These are phyloP conservation scores for Griposia aprilina DNA, from an alignment of 2,888 invertebrate genomes.

Conservation along the genomic window DNA sequence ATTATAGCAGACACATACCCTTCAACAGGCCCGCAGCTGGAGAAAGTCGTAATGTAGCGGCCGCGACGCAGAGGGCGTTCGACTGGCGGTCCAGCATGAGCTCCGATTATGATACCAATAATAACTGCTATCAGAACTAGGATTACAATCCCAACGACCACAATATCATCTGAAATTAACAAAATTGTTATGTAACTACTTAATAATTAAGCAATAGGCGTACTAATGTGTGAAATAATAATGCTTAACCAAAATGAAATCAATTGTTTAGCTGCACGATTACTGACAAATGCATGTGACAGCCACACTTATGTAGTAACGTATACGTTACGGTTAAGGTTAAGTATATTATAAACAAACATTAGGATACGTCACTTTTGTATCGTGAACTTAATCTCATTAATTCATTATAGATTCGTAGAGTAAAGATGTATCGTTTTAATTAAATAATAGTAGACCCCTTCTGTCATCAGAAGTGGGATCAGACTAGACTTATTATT, in stretches of 20 bases:
- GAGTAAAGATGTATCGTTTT: too few species aligned
- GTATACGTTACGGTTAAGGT: too few species aligned
- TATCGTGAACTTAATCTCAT: too few species aligned
- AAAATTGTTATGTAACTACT: not conserved
- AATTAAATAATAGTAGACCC: too few species aligned
- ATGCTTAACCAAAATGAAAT: not conserved
- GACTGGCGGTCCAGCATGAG: slow-evolving; percentile 86
- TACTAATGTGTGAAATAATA: not conserved
- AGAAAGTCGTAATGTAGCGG: slow-evolving; percentile 93
- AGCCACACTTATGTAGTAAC: too few species aligned
- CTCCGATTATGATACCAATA: slow-evolving; percentile 91
- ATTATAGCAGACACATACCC: slow-evolving; percentile 88
- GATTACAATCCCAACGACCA: slow-evolving; percentile 90
- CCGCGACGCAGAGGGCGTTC: slow-evolving; percentile 93
- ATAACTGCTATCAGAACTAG: slow-evolving; percentile 92
- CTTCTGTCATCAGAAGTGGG: too few species aligned
- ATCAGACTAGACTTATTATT: too few species aligned
- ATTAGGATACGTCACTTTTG: too few species aligned
- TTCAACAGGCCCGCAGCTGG: slow-evolving; percentile 95
- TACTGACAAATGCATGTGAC: too few species aligned
- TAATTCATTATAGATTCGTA: too few species aligned
- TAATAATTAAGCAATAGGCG: not conserved
- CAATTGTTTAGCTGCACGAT: too few species aligned
- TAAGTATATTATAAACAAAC: too few species aligned
- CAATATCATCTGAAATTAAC: slow-evolving; percentile 86